Base-by-base conservation (phyloP, 1,140 invertebrate genomes). In the Drosophila repletoides region DNA sequence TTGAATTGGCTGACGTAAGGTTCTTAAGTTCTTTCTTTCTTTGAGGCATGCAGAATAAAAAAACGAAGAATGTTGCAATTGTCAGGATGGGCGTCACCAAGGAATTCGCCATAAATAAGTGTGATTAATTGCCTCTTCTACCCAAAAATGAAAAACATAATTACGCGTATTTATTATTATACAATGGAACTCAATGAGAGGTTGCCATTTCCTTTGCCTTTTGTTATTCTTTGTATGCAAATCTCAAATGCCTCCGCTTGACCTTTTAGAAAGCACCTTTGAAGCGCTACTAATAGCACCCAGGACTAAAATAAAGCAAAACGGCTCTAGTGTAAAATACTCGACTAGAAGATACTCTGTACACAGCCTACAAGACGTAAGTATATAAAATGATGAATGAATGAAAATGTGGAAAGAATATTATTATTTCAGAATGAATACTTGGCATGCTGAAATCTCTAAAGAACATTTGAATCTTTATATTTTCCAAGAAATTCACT, bases 121-220 rank as follows among this genome's bases (percentile, higher is more conserved):
- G 24, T 59, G 43, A 58, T 65, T 48, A 7, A 65, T 65, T 46
- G 61, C 61, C n/a, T n/a, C n/a, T 36, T 33, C 43, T 7, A 24
- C 33, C 41, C n/a, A n/a, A 5, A 40, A 24, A 60, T 14, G 28
- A 3, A 51, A 45, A 45, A 17, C 26, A 48, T 14, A 24, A 40
- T 12, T 41, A n/a, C n/a, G n/a, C n/a, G n/a, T n/a, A 38, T 48
- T 33, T 48, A 46, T 38, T n/a, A 40, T 26, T 29, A 53, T 14
- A 28, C 33, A 53, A 53, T 38, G 12, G 34, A 24, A 29, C 26
- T 24, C 36, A 63, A 19, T 53, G 24, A 40, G 48, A 58, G 22
- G 49, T 36, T 40, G 15, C 36, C n/a, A 14, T 40, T 40, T 38
- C 19, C 36, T 40, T 17, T 14, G 17, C 29, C 14, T 34, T 9